Evolutionary conservation across 2,113 vertebrate genomes (phyloP), one percentile per base, ranked within the genome.

Genomic region (Solea solea): DNA sequence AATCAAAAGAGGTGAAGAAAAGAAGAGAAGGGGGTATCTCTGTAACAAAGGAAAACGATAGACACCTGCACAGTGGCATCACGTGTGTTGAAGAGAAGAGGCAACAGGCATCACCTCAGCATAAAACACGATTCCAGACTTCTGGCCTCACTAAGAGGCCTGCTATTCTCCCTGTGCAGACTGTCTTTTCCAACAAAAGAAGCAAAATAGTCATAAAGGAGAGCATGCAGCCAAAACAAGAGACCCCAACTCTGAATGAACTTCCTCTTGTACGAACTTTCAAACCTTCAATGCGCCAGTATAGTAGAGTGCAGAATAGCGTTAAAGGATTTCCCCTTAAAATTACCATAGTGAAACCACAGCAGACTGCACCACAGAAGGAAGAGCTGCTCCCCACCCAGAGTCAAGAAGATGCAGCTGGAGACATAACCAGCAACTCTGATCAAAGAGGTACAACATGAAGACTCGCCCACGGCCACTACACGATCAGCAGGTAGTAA

Each of bases 81-180:
- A 92, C 94, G 0, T 95, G 94, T 0, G 74, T 89, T 0, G 95
- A 96, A 65, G 95, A 96, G 57, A 96, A 96, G 74, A 94, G 93
- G 75, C 94, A 93, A 85, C 96, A 97, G 44, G 76, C 86, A 53
- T 88, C 90, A 9, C 83, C 81, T 50, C 90, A 56, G 12, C 95
- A 95, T 68, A 89, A 94, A n/a, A 95, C 94, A 0, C 95, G 97
- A 92, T 95, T 95, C 0, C 93, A 95, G 69, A 95, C 94, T 0
- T 95, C 95, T 2, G 92, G 88, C 72, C 91, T 94, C 0, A 90
- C 93, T 9, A 95, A 94, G 94, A 96, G 90, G 83, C 93, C 86
- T 51, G 84, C 88, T 89, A 1, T 92, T 83, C 48, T 94, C 61
- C 4, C 92, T 76, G 0, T 68, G 87, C 87, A 94, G 88, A 92